phyloP scores from a whole-genome alignment of 2,797 vertebrate species.

The Darevskia mixta region DNA sequence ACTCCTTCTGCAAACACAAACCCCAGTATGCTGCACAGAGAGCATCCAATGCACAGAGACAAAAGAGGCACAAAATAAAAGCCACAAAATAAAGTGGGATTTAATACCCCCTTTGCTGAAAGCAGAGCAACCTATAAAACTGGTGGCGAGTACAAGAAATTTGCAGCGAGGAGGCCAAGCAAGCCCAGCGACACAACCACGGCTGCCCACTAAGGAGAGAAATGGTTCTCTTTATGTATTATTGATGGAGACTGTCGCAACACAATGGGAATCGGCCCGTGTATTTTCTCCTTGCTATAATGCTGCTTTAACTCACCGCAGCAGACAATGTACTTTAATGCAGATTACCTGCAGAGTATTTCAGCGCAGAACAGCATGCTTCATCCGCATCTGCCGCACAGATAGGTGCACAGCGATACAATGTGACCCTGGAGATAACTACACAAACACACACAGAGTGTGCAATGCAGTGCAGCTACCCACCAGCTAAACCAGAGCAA shows the following conservation, averaged over 20 bases:
- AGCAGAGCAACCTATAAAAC: constrained; percentile 17
- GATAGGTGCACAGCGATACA: neutral
- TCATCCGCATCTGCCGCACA: neutral
- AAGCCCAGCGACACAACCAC: neutral
- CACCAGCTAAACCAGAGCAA: neutral
- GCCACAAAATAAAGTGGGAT: neutral
- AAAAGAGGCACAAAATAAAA: constrained; percentile 21
- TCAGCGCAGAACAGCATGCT: rapidly evolving
- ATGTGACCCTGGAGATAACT: neutral
- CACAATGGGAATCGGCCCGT: neutral
- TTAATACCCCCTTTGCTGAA: constrained; percentile 4
- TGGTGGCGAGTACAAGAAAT: neutral
- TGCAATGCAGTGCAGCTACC: neutral
- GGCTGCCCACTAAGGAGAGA: neutral
- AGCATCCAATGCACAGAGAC: constrained; percentile 27
- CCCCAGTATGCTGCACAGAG: constrained; percentile 37
- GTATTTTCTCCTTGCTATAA: neutral
- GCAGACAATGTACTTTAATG: neutral
- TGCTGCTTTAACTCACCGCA: neutral
- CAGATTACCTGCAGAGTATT: constrained; percentile 4
- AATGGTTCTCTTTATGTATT: constrained; percentile 16
- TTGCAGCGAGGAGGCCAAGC: neutral
- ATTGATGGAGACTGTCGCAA: constrained; percentile 17
- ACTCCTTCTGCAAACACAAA: neutral
- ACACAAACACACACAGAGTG: rapidly evolving